phyloP scores from a whole-genome alignment of 2,888 invertebrate species.

The Amblyteles armatorius region DNA sequence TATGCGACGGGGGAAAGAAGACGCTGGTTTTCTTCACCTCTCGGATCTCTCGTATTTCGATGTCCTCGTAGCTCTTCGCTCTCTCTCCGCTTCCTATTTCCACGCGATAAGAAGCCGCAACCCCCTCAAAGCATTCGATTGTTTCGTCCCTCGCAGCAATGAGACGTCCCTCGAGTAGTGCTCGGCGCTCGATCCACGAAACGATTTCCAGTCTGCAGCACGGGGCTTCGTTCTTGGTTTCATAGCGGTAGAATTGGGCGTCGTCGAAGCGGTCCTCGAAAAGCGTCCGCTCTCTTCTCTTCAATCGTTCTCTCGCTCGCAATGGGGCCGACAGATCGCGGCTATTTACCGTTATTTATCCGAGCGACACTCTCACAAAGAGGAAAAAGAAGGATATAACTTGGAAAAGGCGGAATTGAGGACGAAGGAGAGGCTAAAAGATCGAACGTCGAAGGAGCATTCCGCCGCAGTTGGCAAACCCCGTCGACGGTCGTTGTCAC shows the following conservation, averaged over 20 bases:
- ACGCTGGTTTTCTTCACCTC: constrained; percentile 22
- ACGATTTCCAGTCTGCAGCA: constrained; percentile 60
- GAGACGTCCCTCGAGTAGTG: constrained; percentile 47
- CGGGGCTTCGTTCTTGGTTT: constrained; percentile 19
- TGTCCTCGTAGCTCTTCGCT: constrained; percentile 37
- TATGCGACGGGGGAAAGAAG: neutral
- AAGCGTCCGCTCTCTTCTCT: constrained; percentile 51
- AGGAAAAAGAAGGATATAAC: constrained; percentile 30
- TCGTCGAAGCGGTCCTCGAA: constrained; percentile 60
- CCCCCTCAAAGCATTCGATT: constrained; percentile 59
- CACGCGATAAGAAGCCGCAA: constrained; percentile 60
- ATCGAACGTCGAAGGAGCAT: constrained; percentile 40
- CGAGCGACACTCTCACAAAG: constrained; percentile 9
- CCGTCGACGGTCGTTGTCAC: constrained; percentile 14
- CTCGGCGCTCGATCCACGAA: constrained; percentile 47
- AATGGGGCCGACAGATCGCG: constrained; percentile 64
- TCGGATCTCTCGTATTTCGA: constrained; percentile 27
- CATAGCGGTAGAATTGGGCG: constrained; percentile 51
- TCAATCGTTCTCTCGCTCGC: constrained; percentile 49
- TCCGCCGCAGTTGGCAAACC: constrained; percentile 22
- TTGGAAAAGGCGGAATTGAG: constrained; percentile 33
- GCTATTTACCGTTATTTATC: constrained; percentile 67
- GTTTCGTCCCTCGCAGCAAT: constrained; percentile 59
- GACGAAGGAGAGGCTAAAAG: constrained; percentile 16
- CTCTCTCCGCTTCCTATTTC: constrained; percentile 54